Evolutionary conservation across 1,140 invertebrate genomes (phyloP).

Genomic region (Papilio polytes): DNA sequence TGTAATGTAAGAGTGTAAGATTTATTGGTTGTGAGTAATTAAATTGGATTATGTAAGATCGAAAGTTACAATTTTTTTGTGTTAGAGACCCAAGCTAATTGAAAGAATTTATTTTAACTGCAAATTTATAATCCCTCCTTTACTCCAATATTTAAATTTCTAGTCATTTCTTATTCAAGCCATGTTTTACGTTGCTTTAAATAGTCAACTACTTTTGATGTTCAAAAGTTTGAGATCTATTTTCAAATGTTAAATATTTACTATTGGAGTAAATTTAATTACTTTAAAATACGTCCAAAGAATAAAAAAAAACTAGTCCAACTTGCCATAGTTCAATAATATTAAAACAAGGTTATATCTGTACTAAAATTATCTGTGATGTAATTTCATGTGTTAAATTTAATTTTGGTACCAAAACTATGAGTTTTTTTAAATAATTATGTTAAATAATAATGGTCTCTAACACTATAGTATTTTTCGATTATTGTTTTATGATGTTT

Average conservation of each 20-base stretch:
- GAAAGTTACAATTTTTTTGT: background rate
- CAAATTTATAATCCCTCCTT: no score
- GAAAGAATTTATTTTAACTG: background rate
- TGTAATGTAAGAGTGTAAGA: background rate
- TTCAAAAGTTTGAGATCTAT: conserved; percentile 7
- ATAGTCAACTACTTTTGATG: conserved; percentile 1
- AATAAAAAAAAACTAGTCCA: background rate
- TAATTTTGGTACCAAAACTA: background rate
- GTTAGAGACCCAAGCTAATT: conserved; percentile 1
- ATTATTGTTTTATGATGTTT: background rate
- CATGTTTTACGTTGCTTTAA: background rate
- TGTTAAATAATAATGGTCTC: background rate
- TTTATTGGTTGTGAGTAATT: conserved; percentile 44
- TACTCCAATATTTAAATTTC: background rate
- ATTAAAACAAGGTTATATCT: no score
- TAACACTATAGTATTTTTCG: background rate
- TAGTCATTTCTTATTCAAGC: background rate
- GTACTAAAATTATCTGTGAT: no score
- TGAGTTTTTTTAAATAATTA: background rate
- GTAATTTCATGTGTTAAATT: background rate
- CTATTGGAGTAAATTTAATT: background rate
- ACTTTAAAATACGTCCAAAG: background rate
- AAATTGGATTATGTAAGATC: conserved; percentile 28
- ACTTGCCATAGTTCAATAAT: background rate
- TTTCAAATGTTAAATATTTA: background rate